A percentile compares a stretch with the other conserved stretches of the same genome.
Evolutionary conservation across 2,797 vertebrate genomes (phyloP).

Genomic region (Melopsittacus undulatus): DNA sequence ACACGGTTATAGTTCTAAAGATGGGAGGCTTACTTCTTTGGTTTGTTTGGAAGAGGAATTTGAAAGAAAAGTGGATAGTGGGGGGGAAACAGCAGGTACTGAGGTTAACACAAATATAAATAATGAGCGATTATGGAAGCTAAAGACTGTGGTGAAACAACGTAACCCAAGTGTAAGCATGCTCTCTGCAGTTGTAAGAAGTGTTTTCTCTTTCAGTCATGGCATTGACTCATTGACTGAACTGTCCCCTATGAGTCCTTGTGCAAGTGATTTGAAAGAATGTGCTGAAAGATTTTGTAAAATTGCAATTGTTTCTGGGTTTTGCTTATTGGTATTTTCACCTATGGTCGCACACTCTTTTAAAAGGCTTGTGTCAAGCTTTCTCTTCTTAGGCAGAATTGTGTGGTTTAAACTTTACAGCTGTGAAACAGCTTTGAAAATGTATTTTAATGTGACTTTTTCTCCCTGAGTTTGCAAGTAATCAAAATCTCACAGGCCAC

Average conservation of each 20-base stretch:
- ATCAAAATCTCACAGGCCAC: background rate
- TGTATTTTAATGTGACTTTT: background rate
- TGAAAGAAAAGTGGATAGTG: background rate
- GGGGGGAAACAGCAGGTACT: background rate
- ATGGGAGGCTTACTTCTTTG: background rate
- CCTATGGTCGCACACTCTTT: background rate
- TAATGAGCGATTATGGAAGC: background rate
- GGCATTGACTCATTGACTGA: background rate
- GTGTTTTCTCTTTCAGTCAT: slow-evolving; percentile 7
- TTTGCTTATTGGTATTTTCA: background rate
- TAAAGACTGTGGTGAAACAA: slow-evolving; percentile 36
- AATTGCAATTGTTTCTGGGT: background rate
- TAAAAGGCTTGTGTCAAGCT: background rate
- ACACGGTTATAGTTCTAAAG: background rate
- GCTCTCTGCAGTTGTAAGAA: background rate
- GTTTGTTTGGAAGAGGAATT: background rate
- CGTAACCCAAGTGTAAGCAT: slow-evolving; percentile 20
- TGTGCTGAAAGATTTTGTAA: background rate
- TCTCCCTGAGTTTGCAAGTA: background rate
- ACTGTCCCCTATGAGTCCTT: background rate
- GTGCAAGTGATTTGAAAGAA: background rate
- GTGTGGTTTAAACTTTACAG: background rate
- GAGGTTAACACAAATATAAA: background rate
- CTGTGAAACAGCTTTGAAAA: background rate
- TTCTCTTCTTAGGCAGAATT: background rate